A percentile compares a stretch with the other conserved stretches of the same genome.
These are phyloP conservation scores for Microplitis deprimator DNA, from an alignment of 2,888 invertebrate genomes.

Conservation along the genomic window DNA sequence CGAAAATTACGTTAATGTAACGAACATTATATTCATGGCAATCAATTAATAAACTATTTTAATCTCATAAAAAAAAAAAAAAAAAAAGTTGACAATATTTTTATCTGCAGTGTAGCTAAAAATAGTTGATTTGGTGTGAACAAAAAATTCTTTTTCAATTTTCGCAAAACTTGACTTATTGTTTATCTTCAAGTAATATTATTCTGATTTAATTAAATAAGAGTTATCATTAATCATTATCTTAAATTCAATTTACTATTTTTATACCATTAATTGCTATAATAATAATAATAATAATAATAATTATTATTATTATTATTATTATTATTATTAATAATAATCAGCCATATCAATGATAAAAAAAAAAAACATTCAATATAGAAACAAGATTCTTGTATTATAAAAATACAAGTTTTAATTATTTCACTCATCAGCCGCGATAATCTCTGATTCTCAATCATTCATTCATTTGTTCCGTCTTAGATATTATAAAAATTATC, in stretches of 20 bases:
- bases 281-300: not conserved
- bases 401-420: slow-evolving; percentile 7
- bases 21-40: not conserved
- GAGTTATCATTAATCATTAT: not conserved
- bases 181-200: not conserved
- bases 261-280: not conserved
- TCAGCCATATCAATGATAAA: not conserved
- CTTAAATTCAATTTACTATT: slow-evolving; percentile 6
- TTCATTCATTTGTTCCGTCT: slow-evolving; percentile 18
- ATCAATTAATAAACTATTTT: not conserved
- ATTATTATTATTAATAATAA: not conserved
- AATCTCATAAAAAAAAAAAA: not conserved
- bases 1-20: not conserved
- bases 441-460: slow-evolving; percentile 5
- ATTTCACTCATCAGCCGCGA: slow-evolving; percentile 10
- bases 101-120: not conserved
- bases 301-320: not conserved
- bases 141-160: not conserved
- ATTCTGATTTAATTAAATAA: not conserved
- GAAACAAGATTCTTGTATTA: not conserved
- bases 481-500: slow-evolving; percentile 30
- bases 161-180: not conserved
- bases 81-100: not conserved
- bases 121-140: not conserved
- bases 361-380: slow-evolving; percentile 3